Base-by-base conservation (phyloP, 2,888 invertebrate species). In the Entomobrya proxima region DNA sequence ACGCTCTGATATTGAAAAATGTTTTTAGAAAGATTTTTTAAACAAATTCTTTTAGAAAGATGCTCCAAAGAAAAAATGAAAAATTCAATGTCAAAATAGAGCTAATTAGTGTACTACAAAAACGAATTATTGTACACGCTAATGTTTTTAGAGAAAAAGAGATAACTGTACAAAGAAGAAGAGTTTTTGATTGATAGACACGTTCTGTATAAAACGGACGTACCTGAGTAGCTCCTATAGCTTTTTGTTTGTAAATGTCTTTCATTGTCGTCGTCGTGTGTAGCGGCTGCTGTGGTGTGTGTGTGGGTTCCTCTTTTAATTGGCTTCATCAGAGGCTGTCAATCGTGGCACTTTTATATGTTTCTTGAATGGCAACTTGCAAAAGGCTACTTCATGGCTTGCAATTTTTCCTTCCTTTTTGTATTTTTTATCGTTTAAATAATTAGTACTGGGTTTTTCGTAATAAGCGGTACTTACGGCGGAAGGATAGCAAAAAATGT, bases 391-490 rank as follows among this genome's bases (percentile, higher is more conserved):
- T 21, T 64, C 64, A 27, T 64, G 64, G 35, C 37, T 64, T 35
- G 32, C n/a, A n/a, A 4, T 77, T 40, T 7, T 40, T 30, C 32
- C 44, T 77, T 64, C 37, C 24, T 11, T 64, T 35, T 76, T 55
- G 9, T 32, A n/a, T 77, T 44, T 50, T 35, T 61, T 64, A 77
- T 61, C 47, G 30, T 61, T 61, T 77, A 77, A 77, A 77, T 64
- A 64, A 64, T 77, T 61, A 61, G 61, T 61, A 55, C 30, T 74
- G 74, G n/a, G 18, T 79, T 79, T 67, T 67, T 67, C 67, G 79
- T 67, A 67, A 79, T 79, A 79, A 79, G 79, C 79, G 50, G 44
- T 78, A 37, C 27, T 78, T 78, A 79, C 77, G 55, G 55, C 32
- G n/a, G 64, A 35, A 64, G 21, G 18, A 55, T n/a, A 18, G 55